Base-by-base conservation (phyloP, 2,888 invertebrate species). In the Volucella zonaria region DNA sequence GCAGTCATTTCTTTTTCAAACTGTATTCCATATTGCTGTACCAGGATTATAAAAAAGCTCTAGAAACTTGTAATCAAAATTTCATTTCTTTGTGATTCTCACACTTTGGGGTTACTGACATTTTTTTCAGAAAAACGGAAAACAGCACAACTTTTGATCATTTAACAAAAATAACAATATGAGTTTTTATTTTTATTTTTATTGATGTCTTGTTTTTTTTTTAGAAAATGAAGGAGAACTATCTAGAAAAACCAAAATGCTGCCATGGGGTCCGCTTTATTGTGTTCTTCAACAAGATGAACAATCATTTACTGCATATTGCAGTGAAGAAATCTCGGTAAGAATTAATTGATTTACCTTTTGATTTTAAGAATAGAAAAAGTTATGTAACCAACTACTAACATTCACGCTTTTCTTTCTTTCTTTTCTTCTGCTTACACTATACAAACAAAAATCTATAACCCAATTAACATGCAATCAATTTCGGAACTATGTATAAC, bases 291-390 rank as follows among this genome's bases (percentile, higher is more conserved):
- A 95, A 75, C 95, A 95, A 90, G 95, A 95, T 89, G 95, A 95
- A 88, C 94, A 94, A 89, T 94, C 94, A 58, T 94, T 95, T 89
- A 95, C 95, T 18, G 94, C 95, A 78, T 95, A 95, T 91, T 93
- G 95, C 88, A 94, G 94, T 89, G 95, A 95, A 91, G 95, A 95
- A 91, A 94, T 95, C 92, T 94, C 94, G 91, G 95, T 95, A 90
- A 94, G 94, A 54, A n/a, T 8, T 51, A 47, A 9, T 43, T 1
- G 49, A 15, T 40, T 58, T 47, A 40, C 11, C 49, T 1, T 38
- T 38, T 58, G 47, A 38, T 23, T 18, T 23, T 23, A 73, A 76
- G 14, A 71, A 78, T 75, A 64, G 49, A 79, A 15, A 49, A 31
- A 51, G 2, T 51, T 18, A 11, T 12, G 40, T 31, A 75, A 23